Base-by-base conservation (phyloP, 2,888 invertebrate genomes). In the Protodeltote pygarga region DNA sequence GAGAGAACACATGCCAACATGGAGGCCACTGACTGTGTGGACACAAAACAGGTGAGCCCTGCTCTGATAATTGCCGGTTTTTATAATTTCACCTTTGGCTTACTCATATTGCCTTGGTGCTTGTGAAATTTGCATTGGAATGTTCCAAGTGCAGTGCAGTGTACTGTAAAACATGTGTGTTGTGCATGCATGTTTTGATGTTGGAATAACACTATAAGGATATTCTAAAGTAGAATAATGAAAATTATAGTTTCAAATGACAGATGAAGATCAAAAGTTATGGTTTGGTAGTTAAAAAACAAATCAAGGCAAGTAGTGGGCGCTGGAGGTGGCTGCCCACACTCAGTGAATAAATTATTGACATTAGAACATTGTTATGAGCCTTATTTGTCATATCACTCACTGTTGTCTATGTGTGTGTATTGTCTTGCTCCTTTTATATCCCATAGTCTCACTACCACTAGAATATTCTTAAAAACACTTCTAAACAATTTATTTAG, bases 1-100 rank as follows among this genome's bases (percentile, higher is more conserved):
- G 89, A 89, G 77, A 84, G 89, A 83, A 85, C 89, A 85, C 87
- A 91, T 81, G 85, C 86, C 84, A 94, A 94, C 87, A 93, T 93
- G 93, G 94, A 94, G 89, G 87, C 92, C 77, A 87, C 89, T 71
- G 94, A 94, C 83, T 92, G 91, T 77, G 93, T 93, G 88, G 93
- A 93, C 79, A 93, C 94, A 66, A 93, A 93, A 93, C 94, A 94
- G 94, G 94, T 94, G 93, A 92, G 90, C 68, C 71, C 71, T 66
- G 72, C 68, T 69, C 69, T 53, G 63, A 54, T 77, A 83, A 85
- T 83, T 87, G 87, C 91, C 90, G 90, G 90, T 87, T 83, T 77
- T 82, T 76, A 73, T 68, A 71, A 79, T 83, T 83, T 78, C 73
- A 75, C 75, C 75, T 79, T 73, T 74, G 67, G 55, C 69, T 65